phyloP scores from a whole-genome alignment of 2,113 vertebrate genomes.

The Casuarius casuarius region DNA sequence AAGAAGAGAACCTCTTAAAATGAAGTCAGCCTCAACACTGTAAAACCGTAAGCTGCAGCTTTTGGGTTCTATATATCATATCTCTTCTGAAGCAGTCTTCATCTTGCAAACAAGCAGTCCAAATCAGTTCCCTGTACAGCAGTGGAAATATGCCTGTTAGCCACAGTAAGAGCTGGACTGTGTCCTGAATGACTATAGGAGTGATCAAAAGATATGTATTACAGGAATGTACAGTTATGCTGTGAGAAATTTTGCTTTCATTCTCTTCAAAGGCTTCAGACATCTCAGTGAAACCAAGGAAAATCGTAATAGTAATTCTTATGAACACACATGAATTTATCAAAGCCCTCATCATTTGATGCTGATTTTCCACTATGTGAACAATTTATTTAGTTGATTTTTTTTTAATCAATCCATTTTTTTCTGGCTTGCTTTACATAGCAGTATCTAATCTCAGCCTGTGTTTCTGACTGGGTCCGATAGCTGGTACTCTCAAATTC shows the following conservation, averaged over 20 bases:
- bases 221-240: not conserved
- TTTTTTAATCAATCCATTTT: not conserved
- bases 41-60: not conserved
- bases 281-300: slow-evolving; percentile 3
- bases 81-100: not conserved
- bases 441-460: not conserved
- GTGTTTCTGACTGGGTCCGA: not conserved
- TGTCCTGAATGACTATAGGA: not conserved
- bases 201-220: slow-evolving; percentile 38
- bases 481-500: not conserved
- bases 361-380: not conserved
- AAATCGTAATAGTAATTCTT: not conserved
- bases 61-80: not conserved
- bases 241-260: slow-evolving; percentile 26
- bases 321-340: not conserved
- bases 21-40: not conserved
- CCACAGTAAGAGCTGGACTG: not conserved
- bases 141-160: not conserved
- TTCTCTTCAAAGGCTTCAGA: slow-evolving; percentile 39
- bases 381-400: not conserved
- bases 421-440: not conserved
- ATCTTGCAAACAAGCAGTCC: not conserved
- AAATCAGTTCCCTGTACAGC: not conserved
- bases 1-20: not conserved
- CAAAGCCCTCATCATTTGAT: not conserved